Percentiles rank a stretch among this genome's conserved stretches.
phyloP scores from a whole-genome alignment of 2,113 vertebrate genomes.

The Calyptomena viridis region DNA sequence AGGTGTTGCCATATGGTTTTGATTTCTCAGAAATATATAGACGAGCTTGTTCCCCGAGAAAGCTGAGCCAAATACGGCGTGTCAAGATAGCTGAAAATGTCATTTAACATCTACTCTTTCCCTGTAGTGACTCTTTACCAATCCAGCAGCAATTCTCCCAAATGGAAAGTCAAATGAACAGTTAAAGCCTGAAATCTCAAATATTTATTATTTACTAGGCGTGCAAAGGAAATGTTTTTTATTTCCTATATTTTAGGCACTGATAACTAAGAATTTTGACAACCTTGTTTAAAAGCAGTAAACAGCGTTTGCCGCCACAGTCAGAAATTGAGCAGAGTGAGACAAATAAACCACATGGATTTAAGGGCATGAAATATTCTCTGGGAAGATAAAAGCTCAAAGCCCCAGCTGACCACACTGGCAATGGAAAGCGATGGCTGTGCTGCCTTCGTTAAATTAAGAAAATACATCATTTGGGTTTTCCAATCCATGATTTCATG shows the following conservation, averaged over 20 bases:
- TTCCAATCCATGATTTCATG: neutral
- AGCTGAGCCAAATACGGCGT: conserved; percentile 61
- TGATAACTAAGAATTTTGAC: neutral
- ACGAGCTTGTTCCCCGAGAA: conserved; percentile 64
- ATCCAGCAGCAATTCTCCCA: conserved; percentile 8
- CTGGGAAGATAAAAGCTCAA: neutral
- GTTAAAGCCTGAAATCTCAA: conserved; percentile 32
- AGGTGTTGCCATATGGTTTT: conserved; percentile 80
- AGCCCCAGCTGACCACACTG: neutral
- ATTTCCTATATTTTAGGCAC: neutral
- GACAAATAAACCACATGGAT: neutral
- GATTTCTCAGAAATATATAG: conserved; percentile 78
- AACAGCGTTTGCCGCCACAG: neutral
- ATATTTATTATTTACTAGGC: conserved; percentile 40
- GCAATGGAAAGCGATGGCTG: neutral
- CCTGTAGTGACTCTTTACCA: conserved; percentile 45
- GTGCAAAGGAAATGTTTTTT: conserved; percentile 30
- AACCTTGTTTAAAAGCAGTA: neutral
- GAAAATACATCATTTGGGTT: neutral
- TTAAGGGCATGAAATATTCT: neutral
- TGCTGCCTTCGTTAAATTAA: neutral
- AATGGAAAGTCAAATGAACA: conserved; percentile 57
- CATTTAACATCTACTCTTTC: conserved; percentile 66
- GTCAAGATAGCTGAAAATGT: conserved; percentile 74
- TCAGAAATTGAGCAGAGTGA: neutral